Evolutionary conservation across 2,888 invertebrate species (phyloP), one percentile per base, ranked within the genome.

Genomic region (Torymus aiolomorphi): DNA sequence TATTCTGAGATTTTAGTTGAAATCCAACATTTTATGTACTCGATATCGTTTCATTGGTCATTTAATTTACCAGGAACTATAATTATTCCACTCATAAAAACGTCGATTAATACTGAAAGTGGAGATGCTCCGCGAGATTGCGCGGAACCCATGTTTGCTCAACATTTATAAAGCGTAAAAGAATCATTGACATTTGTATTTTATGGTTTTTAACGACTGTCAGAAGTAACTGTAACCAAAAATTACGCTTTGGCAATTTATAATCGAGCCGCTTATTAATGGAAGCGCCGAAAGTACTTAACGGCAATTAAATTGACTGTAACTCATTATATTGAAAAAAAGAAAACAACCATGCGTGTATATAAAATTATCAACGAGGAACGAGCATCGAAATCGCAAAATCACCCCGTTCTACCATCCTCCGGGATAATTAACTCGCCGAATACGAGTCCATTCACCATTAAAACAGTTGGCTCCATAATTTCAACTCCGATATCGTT

Each of bases 351-450:
- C 14, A 14, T 49, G 14, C n/a, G 14, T 57, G 24, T 56, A 57
- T 24, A 24, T 31, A 70, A 70, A 76, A 49, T 65, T 63, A 65
- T 63, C 8, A n/a, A 20, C 12, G 20, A 57, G 18, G 61, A 69
- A 54, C 11, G 42, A 16, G 49, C 18, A 73, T 67, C 24, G 62
- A 78, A 71, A 56, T 42, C 5, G 51, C n/a, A 42, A 78, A 73
- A 78, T 78, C 51, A 8, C 20, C 57, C 2, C 51, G 59, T n/a
- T 70, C 57, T 56, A 69, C 59, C 61, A 52, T 63, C 72, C 66
- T 74, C 74, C 42, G 14, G 49, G 65, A 78, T 72, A 81, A 81
- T 81, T 76, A 81, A 81, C 76, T 81, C 66, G 66, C 74, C 56
- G 20, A 57, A 71, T 13, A 75, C n/a, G 66, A 75, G 66, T 81